These are phyloP conservation scores for Parochlus steinenii DNA, from an alignment of 2,888 invertebrate genomes.

Conservation along the genomic window DNA sequence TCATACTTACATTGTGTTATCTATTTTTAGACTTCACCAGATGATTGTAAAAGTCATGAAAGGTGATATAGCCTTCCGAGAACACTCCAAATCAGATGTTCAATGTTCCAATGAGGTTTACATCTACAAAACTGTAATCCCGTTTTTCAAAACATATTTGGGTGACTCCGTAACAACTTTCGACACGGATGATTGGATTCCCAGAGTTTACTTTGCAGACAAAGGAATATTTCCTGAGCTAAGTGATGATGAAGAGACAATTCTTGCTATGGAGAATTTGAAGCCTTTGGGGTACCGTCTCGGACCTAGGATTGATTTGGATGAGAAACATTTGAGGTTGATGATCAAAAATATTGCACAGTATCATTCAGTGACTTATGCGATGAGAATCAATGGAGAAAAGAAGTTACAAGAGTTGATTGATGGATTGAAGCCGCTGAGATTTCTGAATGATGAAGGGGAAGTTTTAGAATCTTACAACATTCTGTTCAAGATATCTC, in stretches of 20 bases:
- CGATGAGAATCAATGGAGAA: slow-evolving; percentile 19
- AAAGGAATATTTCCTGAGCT: slow-evolving; percentile 20
- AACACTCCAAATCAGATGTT: slow-evolving; percentile 21
- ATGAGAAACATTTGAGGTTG: slow-evolving; percentile 21
- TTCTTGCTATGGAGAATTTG: slow-evolving; percentile 24
- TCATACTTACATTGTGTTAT: slow-evolving; percentile 1
- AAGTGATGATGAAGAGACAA: slow-evolving; percentile 18
- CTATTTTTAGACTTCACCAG: slow-evolving; percentile 12
- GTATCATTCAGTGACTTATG: slow-evolving; percentile 25
- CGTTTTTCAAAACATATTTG: slow-evolving; percentile 22
- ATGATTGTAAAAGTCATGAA: slow-evolving; percentile 27
- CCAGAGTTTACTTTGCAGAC: slow-evolving; percentile 20
- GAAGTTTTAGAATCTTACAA: slow-evolving; percentile 19
- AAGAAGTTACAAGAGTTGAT: slow-evolving; percentile 19
- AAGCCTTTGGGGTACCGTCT: slow-evolving; percentile 21
- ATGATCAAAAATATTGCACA: slow-evolving; percentile 22
- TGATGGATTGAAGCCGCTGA: slow-evolving; percentile 19
- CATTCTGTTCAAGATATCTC: slow-evolving; percentile 21
- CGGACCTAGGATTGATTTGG: slow-evolving; percentile 23
- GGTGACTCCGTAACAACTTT: slow-evolving; percentile 14
- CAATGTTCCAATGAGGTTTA: slow-evolving; percentile 27
- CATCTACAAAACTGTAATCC: slow-evolving; percentile 22
- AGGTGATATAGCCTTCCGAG: slow-evolving; percentile 22
- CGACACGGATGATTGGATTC: slow-evolving; percentile 19
- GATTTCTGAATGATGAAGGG: slow-evolving; percentile 18